Percentiles rank a stretch among this genome's conserved stretches.
These are phyloP conservation scores for Mesoclemmys tuberculata DNA, from an alignment of 2,113 vertebrate genomes.

Conservation along the genomic window DNA sequence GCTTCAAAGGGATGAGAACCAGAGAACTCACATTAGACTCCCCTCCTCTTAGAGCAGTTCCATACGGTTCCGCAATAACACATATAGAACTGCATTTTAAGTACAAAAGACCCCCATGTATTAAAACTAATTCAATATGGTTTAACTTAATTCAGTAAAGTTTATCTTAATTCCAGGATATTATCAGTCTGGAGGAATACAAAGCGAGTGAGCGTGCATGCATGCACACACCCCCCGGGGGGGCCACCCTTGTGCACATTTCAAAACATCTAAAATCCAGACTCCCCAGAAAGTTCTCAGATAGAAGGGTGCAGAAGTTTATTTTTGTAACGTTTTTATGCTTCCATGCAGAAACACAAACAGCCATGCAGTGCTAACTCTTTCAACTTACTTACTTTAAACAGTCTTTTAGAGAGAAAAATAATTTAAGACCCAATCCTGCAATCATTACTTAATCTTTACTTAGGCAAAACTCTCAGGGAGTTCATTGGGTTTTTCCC, in stretches of 20 bases:
- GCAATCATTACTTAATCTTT: neutral
- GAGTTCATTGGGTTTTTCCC: neutral
- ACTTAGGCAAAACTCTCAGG: neutral
- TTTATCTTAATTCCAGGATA: neutral
- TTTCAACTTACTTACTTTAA: neutral
- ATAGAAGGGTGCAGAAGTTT: neutral
- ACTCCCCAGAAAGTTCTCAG: neutral
- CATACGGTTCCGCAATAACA: neutral
- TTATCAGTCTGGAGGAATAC: neutral
- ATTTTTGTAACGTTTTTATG: neutral
- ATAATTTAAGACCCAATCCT: too few species aligned
- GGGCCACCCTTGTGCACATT: fast-evolving
- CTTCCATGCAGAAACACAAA: neutral
- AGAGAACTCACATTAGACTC: too few species aligned
- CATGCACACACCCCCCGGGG: too few species aligned
- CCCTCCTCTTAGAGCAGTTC: neutral
- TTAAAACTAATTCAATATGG: neutral
- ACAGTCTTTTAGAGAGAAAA: neutral
- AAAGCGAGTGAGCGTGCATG: too few species aligned
- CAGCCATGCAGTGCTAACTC: neutral
- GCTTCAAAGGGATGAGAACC: too few species aligned
- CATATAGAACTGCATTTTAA: neutral
- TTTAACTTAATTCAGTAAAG: neutral
- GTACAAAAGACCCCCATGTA: neutral
- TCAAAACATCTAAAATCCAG: neutral